Base-by-base conservation (phyloP, 1,140 invertebrate species). In the Atta cephalotes region DNA sequence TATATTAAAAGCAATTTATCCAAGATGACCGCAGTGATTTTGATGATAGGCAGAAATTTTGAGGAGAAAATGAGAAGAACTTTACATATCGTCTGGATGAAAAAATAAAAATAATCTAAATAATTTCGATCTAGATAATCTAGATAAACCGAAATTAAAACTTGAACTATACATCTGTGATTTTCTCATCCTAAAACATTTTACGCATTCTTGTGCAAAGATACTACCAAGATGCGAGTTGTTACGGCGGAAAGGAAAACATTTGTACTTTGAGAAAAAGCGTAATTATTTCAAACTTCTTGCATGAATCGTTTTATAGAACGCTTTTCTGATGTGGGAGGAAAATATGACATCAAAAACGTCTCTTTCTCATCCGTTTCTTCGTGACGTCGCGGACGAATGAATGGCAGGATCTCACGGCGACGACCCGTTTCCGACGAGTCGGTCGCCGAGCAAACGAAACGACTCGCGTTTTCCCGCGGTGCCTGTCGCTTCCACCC, bases 381-480 rank as follows among this genome's bases (percentile, higher is more conserved):
- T 16, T 14, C 49, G 16, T 16, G 35, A 10, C 21, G 51, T 81
- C 16, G 51, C 78, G 10, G 21, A 16, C 49, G 63, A 28, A 28
- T 4, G 80, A 39, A 63, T n/a, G 79, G 16, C 39, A 39, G 35
- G 14, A 76, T 74, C 39, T 45, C 66, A 53, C 51, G 21, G 18
- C 39, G 39, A 78, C 49, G 76, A 49, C 16, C 31, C 56, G 31
- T 18, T 80, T 56, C 78, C 78, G 78, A 68, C 56, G 53, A 39
- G 21, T 35, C 39, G 31, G 35, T 45, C 21, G 77, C 3, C 25
- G 56, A 49, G 80, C 58, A 62, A 74, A 60, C 70, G 68, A 25
- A 76, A 60, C 39, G 62, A 21, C 31, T 21, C 68, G 68, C 68
- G 56, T 60, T 84, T 84, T 84, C 80, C 70, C 80, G 80, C 80